These are phyloP conservation scores for Diarsia dahlii DNA, from an alignment of 2,888 invertebrate species.

Conservation along the genomic window DNA sequence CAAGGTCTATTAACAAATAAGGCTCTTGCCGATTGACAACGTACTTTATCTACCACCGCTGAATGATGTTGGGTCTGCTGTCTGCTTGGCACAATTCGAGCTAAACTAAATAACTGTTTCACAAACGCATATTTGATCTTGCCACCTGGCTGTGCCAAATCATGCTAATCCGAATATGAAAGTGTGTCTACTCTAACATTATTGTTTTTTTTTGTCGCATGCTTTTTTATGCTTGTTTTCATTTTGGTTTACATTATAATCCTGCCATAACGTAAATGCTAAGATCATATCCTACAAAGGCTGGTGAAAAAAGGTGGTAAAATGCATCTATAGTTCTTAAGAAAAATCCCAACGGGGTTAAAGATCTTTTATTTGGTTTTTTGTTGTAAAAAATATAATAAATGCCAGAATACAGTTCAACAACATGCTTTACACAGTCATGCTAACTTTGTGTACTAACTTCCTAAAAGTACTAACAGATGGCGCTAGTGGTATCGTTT, in stretches of 20 bases:
- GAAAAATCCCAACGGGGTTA: too few relatives aligned
- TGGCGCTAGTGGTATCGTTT: constrained; percentile 42
- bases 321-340: too few relatives aligned
- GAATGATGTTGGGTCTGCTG: neutral
- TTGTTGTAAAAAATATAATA: neutral
- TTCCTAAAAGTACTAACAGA: constrained; percentile 15
- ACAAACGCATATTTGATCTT: neutral
- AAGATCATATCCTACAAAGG: neutral
- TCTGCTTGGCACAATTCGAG: neutral
- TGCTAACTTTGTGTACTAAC: neutral
- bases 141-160: neutral
- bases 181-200: neutral
- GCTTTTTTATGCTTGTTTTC: neutral
- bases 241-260: neutral
- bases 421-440: neutral
- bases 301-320: neutral
- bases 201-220: too few relatives aligned
- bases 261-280: neutral
- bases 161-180: neutral
- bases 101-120: neutral
- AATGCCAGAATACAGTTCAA: neutral
- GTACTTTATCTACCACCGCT: neutral
- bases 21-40: too few relatives aligned
- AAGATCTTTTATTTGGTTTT: too few relatives aligned
- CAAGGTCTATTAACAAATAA: neutral